Evolutionary conservation across 2,797 vertebrate species (phyloP).

Genomic region (Pangasius sanitwongsei): DNA sequence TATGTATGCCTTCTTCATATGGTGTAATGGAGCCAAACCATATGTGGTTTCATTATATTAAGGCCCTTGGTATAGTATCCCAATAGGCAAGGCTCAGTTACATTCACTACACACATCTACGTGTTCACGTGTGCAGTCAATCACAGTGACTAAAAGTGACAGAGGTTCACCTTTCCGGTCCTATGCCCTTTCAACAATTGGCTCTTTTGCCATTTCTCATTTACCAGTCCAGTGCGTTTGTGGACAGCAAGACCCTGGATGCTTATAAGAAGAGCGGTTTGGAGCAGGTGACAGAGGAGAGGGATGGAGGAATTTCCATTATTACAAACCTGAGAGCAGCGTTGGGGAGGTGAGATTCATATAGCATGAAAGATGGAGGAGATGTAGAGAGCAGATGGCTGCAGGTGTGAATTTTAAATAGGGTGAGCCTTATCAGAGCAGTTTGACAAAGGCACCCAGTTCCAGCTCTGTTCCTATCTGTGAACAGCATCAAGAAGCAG

Average conservation of each 20-base stretch:
- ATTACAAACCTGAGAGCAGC: background rate
- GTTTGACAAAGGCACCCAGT: constrained; percentile 5
- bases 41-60: background rate
- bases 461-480: background rate
- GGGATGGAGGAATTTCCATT: background rate
- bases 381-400: constrained; percentile 17
- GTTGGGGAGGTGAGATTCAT: background rate
- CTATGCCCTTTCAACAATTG: constrained; percentile 24
- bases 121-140: background rate
- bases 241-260: constrained; percentile 11
- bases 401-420: constrained; percentile 45
- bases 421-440: background rate
- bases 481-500: constrained; percentile 9
- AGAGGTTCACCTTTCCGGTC: constrained; percentile 8
- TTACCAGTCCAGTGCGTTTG: constrained; percentile 9
- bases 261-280: background rate
- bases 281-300: background rate
- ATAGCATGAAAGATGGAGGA: constrained; percentile 16
- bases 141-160: constrained; percentile 2
- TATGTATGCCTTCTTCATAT: background rate
- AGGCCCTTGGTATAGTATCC: background rate
- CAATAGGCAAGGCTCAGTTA: background rate
- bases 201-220: constrained; percentile 26
- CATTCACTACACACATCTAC: background rate
- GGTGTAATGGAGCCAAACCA: background rate